phyloP scores from a whole-genome alignment of 2,797 vertebrate genomes.

The Eurystomus glaucurus region DNA sequence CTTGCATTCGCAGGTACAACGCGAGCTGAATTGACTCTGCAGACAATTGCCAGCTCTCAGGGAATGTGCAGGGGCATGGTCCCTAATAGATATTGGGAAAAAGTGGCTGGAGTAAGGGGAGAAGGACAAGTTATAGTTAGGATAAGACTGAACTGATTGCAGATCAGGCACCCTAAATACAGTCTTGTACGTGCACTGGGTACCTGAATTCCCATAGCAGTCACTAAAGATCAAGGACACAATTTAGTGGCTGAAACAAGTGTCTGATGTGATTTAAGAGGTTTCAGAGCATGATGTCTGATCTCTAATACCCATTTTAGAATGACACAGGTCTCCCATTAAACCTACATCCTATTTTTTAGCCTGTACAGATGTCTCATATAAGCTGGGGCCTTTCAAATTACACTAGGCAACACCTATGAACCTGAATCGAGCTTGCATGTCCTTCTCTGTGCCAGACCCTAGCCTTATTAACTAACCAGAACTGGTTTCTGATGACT shows the following conservation, averaged over 20 bases:
- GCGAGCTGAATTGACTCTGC: accelerated
- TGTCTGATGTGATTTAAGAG: not conserved
- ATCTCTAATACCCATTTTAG: not conserved
- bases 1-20: not conserved
- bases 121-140: not conserved
- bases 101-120: not conserved
- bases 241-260: not conserved
- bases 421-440: not conserved
- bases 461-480: not conserved
- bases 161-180: not conserved
- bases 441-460: not conserved
- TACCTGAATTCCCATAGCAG: not conserved
- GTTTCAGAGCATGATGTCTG: not conserved
- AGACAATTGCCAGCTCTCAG: not conserved
- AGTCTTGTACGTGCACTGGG: not conserved
- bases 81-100: accelerated
- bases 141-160: not conserved
- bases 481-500: slow-evolving; percentile 41
- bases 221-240: not conserved
- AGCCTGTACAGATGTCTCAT: not conserved
- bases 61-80: not conserved
- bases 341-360: not conserved
- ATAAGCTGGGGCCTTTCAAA: not conserved
- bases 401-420: not conserved
- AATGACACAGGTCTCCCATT: not conserved